Base-by-base conservation (phyloP, 1,140 invertebrate genomes). In the Drosophila erecta region DNA sequence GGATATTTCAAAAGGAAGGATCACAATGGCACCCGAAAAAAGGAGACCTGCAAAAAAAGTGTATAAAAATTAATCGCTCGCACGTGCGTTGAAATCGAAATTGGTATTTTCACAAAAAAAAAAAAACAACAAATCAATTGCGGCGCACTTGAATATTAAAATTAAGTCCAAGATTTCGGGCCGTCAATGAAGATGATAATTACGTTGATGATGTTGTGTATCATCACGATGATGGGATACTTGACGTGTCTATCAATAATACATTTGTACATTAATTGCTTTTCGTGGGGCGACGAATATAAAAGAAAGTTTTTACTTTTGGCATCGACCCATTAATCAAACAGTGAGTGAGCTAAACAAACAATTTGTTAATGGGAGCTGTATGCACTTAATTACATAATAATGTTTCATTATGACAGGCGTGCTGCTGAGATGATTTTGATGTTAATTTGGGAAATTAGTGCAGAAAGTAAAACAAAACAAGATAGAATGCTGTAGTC, bases 191-290 rank as follows among this genome's bases (percentile, higher is more conserved):
- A 56, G 53, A 37, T 56, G 37, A 69, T 60, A 27, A 67, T 44
- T 20, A 59, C 41, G 22, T 73, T 54, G 54, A 83, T 37, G 44
- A 55, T 79, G 51, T 51, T 56, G 37, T 57, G 24, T 30, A 64
- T 27, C 43, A 46, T 4, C 47, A 59, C 44, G 54, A 60, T 62
- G 64, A 55, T 46, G 62, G 33, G 55, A 77, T 65, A 86, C 81
- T 84, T 81, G 77, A 86, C 76, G 77, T 74, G 78, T 85, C 81
- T 65, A 77, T 86, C 78, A 69, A 56, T 70, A 70, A 80, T 37
- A 65, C 62, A 59, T 85, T 71, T 66, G 15, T 56, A 66, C 60
- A 51, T 57, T 79, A 79, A 79, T 79, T 79, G 53, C 47, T 44
- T 51, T 43, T 41, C 81, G 73, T 85, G 76, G 20, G 47, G 76